phyloP scores from a whole-genome alignment of 2,797 vertebrate genomes.

The Protonibea diacanthus region DNA sequence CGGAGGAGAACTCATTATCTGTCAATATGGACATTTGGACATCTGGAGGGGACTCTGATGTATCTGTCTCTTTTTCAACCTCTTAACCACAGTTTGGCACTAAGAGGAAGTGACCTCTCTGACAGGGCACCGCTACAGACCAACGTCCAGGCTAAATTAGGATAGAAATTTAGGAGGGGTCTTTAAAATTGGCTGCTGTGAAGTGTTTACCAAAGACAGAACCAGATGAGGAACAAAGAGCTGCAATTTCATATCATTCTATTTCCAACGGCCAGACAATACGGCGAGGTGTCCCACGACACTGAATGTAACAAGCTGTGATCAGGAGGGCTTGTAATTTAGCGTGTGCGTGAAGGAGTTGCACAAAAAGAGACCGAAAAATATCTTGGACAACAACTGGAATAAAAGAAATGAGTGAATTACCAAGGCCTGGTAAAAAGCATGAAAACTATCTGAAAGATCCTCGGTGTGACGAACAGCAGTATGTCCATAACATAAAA shows the following conservation, averaged over 20 bases:
- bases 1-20: constrained; percentile 8
- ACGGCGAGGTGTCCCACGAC: constrained; percentile 19
- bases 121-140: constrained; percentile 20
- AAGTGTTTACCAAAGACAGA: constrained; percentile 32
- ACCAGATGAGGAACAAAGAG: constrained; percentile 39
- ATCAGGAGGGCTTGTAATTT: constrained; percentile 32
- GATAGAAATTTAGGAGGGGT: constrained; percentile 26
- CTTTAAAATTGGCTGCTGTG: constrained; percentile 24
- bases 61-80: constrained; percentile 6
- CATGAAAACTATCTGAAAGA: background rate
- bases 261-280: constrained; percentile 45
- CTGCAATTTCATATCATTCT: constrained; percentile 44
- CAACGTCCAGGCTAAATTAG: constrained; percentile 28
- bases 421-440: constrained; percentile 7
- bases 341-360: constrained; percentile 1
- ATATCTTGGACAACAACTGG: constrained; percentile 3
- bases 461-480: background rate
- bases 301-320: constrained; percentile 32
- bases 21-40: constrained; percentile 12
- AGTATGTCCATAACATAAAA: background rate
- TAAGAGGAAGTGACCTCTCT: constrained; percentile 14
- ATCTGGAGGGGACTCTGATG: constrained; percentile 16
- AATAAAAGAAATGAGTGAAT: constrained; percentile 22
- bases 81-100: constrained; percentile 5
- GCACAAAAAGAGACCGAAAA: constrained; percentile 19